Base-by-base conservation (phyloP, 2,797 vertebrate species). In the Erithacus rubecula region DNA sequence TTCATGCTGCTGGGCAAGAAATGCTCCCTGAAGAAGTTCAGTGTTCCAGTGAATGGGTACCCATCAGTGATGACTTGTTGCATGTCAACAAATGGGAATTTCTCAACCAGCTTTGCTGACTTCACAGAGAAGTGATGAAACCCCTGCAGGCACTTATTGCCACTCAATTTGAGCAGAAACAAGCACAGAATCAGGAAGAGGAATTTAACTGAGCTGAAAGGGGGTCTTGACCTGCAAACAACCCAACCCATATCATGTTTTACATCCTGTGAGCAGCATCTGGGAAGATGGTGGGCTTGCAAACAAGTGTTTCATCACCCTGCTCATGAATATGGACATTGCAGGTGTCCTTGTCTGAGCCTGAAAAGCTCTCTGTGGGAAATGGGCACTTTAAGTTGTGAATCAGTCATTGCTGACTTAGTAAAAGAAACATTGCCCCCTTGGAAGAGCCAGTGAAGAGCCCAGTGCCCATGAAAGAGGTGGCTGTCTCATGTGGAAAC, bases 1-100 rank as follows among this genome's bases (percentile, higher is more conserved):
- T 94, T 97, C 78, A 93, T 84, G n/a, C 95, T 94, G 62, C 89
- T 83, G 77, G 97, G 97, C 83, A 96, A 93, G 88, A 97, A 94
- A 75, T 91, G 92, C 44, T 83, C 95, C 77, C 87, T 63, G 32
- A 97, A 92, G 88, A 96, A 96, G 82, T 83, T 96, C 17, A 77
- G 96, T 19, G 4, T 97, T 78, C 89, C 15, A 11, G 97, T 98
- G 93, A 83, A 79, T 43, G 63, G 51, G 20, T 91, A 27, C 41
- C n/a, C 37, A 39, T 44, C 82, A 62, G 36, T 15, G 32, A 37
- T 46, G 30, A 53, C 63, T 67, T 72, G 36, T n/a, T 72, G 74
- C 60, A 37, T 67, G 46, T 77, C 77, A 85, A 9, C 43, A 74
- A 74, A 51, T 3, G 14, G 36, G 47, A 23, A n/a, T 90, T 95